These are phyloP conservation scores for Dichetophora obliterata DNA, from an alignment of 2,888 invertebrate species.

Conservation along the genomic window DNA sequence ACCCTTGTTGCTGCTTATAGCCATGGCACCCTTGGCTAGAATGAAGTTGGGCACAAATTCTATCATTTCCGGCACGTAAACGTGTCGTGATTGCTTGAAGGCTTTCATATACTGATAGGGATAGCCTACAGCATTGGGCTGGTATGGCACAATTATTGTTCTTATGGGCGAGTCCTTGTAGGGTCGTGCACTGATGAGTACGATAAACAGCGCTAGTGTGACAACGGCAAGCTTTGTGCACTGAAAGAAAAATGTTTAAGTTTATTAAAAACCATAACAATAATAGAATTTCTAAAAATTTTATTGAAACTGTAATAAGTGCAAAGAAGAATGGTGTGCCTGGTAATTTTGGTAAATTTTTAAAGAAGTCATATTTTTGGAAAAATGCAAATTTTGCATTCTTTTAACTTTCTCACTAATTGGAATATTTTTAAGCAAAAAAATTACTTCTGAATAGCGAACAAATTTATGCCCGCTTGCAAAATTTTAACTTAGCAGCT, in stretches of 20 bases:
- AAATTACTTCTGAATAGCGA: too few species aligned
- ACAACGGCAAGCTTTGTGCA: not conserved
- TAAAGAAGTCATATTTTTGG: too few species aligned
- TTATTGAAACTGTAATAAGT: too few species aligned
- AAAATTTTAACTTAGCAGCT: too few species aligned
- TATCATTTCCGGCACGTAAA: slow-evolving; percentile 46
- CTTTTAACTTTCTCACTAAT: too few species aligned
- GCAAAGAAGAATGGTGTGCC: too few species aligned
- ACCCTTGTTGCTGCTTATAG: slow-evolving; percentile 46
- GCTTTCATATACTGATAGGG: slow-evolving; percentile 48
- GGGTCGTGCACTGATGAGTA: slow-evolving; percentile 21
- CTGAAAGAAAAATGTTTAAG: not conserved
- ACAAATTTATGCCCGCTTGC: too few species aligned
- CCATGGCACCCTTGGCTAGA: slow-evolving; percentile 45
- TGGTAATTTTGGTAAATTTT: too few species aligned
- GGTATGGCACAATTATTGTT: slow-evolving; percentile 55
- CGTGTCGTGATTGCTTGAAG: slow-evolving; percentile 44
- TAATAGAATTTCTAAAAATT: too few species aligned
- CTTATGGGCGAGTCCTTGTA: slow-evolving; percentile 51
- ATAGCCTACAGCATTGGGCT: slow-evolving; percentile 42
- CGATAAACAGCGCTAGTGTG: not conserved
- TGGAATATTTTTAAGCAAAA: too few species aligned
- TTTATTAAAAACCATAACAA: too few species aligned
- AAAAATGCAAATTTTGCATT: too few species aligned
- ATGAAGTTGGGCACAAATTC: slow-evolving; percentile 47